Evolutionary conservation across 2,888 invertebrate genomes (phyloP), one percentile per base, ranked within the genome.

Genomic region (Cephus spinipes): DNA sequence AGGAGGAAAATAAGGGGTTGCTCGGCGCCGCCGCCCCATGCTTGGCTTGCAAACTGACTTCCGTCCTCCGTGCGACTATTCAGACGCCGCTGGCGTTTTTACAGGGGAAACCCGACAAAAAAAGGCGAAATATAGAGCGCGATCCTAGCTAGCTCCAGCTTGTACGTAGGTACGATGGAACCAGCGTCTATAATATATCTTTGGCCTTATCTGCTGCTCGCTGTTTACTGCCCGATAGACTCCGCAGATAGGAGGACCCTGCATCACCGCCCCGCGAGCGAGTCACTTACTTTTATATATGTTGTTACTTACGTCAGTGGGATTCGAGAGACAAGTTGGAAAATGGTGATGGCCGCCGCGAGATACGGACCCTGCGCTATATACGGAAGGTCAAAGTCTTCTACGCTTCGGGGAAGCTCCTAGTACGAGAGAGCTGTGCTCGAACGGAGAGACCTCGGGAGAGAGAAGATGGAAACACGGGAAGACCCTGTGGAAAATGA

Each of bases 221-320:
- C 89, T 90, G 90, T 91, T 91, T 91, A 90, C 91, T 90, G 90
- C 89, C 90, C 90, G 91, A 91, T 91, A 91, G 91, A 91, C 90
- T 90, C 87, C 84, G 84, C 87, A 89, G 91, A 91, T 91, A 91
- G 90, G 78, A 80, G 78, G 78, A 82, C 77, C 80, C 81, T 79
- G 81, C 81, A 83, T 84, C 84, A 83, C 81, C 81, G 80, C 81
- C 80, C 82, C 78, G 80, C 78, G 77, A 76, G 73, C 82, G 80
- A 85, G 83, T 86, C 89, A 86, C 88, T 89, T 88, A 88, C 89
- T 89, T 89, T 89, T 89, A 90, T 89, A 89, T 90, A 89, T 89
- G 87, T 87, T 85, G 86, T 88, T 89, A 87, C 87, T 88, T 87
- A 85, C 87, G 88, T 89, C 89, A 90, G 85, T 83, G 81, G 87